Base-by-base conservation (phyloP, 2,888 invertebrate species). In the Theodoxus fluviatilis region DNA sequence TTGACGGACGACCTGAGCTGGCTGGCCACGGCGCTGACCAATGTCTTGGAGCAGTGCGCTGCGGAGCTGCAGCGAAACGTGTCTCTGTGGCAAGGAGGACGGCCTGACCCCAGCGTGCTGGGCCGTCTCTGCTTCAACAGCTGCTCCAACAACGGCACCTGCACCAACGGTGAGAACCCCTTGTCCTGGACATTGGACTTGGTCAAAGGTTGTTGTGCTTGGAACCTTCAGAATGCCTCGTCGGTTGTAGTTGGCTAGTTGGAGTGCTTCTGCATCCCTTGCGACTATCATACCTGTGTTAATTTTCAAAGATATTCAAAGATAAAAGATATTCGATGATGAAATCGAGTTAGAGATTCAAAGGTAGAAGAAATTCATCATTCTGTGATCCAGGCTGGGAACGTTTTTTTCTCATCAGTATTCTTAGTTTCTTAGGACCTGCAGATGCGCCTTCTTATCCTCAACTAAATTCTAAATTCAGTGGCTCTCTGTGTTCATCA, bases 91-190 rank as follows among this genome's bases (percentile, higher is more conserved):
- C n/a, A n/a, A n/a, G n/a, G n/a, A n/a, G n/a, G n/a, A n/a, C n/a
- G 33, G 25, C 71, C 73, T 15, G 64, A 76, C 37, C 12, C 63
- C 7, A 49, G 52, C 6, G 67, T 75, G 2, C 52, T 75, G 7
- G 69, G 71, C 22, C 61, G 65, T 7, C 63, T 80, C 63, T 80
- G 80, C 64, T 73, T 75, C 49, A 72, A 74, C 47, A 69, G 75
- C 43, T 80, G 80, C 49, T 73, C 70, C 33, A 49, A 68, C 18
- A 33, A 71, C 22, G 76, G 76, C 3, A 25, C 35, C 18, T 77
- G 76, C 64, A 25, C 25, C 31, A 35, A 73, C 38, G 71, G 77
- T 77, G 64, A 49, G 61, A 67, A n/a, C 33, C 22, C 49, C n/a
- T n/a, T n/a, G n/a, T n/a, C n/a, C n/a, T 33, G 55, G 66, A 0